Conservation (phyloP, 2,888 invertebrate species). For the Thymelicus lineola region DNA sequence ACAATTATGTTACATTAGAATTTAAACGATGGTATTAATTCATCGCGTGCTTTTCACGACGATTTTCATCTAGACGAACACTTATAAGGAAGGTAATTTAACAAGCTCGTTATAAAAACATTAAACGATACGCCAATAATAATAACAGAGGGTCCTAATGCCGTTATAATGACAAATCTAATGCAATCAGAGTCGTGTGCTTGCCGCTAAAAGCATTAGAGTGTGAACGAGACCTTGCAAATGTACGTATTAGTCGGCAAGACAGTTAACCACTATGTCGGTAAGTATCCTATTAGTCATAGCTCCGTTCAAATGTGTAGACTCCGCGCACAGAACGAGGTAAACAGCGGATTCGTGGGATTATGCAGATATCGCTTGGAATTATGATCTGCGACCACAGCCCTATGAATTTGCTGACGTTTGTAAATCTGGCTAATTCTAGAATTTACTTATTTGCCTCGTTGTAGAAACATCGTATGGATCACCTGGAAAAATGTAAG, state of each 20-base stretch:
- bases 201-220: constrained; percentile 38
- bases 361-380: constrained; percentile 18
- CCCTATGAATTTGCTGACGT: not conserved
- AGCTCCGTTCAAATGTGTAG: constrained; percentile 33
- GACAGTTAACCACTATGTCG: constrained; percentile 49
- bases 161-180: constrained; percentile 53
- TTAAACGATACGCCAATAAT: constrained; percentile 33
- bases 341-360: constrained; percentile 28
- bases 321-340: constrained; percentile 21
- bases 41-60: constrained; percentile 6
- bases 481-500: too few species aligned
- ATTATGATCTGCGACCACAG: not conserved
- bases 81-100: constrained; percentile 28
- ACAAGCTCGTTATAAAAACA: constrained; percentile 36
- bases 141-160: constrained; percentile 34
- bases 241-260: constrained; percentile 50
- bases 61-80: not conserved
- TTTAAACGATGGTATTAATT: constrained; percentile 19
- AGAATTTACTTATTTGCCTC: not conserved
- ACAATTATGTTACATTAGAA: constrained; percentile 28
- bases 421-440: constrained; percentile 12
- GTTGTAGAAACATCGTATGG: too few species aligned
- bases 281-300: constrained; percentile 50
- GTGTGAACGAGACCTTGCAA: constrained; percentile 47
- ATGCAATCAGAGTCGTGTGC: constrained; percentile 42